Evolutionary conservation across 1,140 invertebrate genomes (phyloP).

Genomic region (Zaprionus gabonicus): DNA sequence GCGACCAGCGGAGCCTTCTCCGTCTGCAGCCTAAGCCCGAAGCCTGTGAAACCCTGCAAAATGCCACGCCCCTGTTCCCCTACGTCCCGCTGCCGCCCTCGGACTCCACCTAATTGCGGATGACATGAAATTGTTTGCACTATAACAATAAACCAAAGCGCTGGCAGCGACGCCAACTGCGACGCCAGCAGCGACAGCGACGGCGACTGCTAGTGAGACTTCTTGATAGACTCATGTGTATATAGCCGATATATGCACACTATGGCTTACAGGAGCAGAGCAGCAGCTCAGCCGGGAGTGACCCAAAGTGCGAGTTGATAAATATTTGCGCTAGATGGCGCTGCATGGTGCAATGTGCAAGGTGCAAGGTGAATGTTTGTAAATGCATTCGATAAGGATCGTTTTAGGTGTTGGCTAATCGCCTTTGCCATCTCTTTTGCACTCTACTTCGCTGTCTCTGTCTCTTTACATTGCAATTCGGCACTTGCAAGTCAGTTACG

Average conservation of each 20-base stretch:
- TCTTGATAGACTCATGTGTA: background rate
- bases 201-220: background rate
- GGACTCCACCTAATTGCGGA: slow-evolving; percentile 76
- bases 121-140: slow-evolving; percentile 80
- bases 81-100: slow-evolving; percentile 20
- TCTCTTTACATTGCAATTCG: background rate
- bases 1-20: slow-evolving; percentile 22
- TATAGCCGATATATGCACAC: background rate
- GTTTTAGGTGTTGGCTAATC: slow-evolving; percentile 28
- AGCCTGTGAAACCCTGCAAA: slow-evolving; percentile 9
- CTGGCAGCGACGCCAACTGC: background rate
- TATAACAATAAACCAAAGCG: slow-evolving; percentile 75
- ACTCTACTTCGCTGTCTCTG: background rate
- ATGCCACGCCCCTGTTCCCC: background rate
- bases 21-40: slow-evolving; percentile 35
- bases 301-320: slow-evolving; percentile 42
- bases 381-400: slow-evolving; percentile 47
- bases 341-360: background rate
- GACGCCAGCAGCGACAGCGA: background rate
- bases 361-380: slow-evolving; percentile 39
- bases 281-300: slow-evolving; percentile 11
- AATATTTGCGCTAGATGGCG: slow-evolving; percentile 51
- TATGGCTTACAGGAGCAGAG: slow-evolving; percentile 7
- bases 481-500: background rate
- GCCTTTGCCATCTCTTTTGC: slow-evolving; percentile 20